A percentile compares a stretch with the other conserved stretches of the same genome.
phyloP scores from a whole-genome alignment of 2,113 vertebrate genomes.

The Petrocephalus microphthalmus region DNA sequence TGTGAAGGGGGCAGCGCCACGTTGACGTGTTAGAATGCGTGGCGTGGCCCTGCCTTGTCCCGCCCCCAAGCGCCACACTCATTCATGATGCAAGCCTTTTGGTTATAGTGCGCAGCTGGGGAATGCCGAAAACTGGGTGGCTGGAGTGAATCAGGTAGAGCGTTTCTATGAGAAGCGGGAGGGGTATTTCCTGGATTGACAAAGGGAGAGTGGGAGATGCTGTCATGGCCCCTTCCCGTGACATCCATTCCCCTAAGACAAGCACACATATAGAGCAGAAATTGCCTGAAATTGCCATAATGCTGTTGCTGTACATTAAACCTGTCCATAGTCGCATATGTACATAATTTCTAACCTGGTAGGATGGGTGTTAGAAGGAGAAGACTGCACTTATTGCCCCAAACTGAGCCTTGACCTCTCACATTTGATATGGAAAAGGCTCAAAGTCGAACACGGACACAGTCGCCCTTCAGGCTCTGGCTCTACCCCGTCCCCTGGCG shows the following conservation, averaged over 20 bases:
- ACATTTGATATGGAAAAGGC: slow-evolving; percentile 40
- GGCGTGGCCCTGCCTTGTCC: not conserved
- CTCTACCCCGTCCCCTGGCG: not conserved
- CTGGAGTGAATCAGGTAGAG: not conserved
- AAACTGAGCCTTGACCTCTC: slow-evolving; percentile 53
- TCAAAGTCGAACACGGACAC: slow-evolving; percentile 21
- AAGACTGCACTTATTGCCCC: slow-evolving; percentile 51
- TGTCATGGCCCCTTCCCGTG: slow-evolving; percentile 35
- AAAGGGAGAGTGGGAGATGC: slow-evolving; percentile 32
- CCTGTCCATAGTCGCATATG: not conserved
- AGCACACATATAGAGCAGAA: not conserved
- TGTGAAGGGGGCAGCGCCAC: slow-evolving; percentile 30
- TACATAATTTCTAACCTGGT: not conserved
- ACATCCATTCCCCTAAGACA: slow-evolving; percentile 23
- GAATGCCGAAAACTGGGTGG: not conserved
- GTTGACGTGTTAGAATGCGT: not conserved
- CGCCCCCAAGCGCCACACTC: not conserved
- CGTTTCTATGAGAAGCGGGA: slow-evolving; percentile 24
- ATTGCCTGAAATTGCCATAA: not conserved
- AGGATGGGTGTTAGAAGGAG: slow-evolving; percentile 10
- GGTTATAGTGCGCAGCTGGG: not conserved
- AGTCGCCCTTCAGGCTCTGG: slow-evolving; percentile 1
- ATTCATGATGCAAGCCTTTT: slow-evolving; percentile 1
- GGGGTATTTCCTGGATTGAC: slow-evolving; percentile 9
- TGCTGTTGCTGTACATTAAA: not conserved